A percentile compares a stretch with the other conserved stretches of the same genome.
phyloP scores from a whole-genome alignment of 1,140 invertebrate species.

The Drosophila pallidifrons region DNA sequence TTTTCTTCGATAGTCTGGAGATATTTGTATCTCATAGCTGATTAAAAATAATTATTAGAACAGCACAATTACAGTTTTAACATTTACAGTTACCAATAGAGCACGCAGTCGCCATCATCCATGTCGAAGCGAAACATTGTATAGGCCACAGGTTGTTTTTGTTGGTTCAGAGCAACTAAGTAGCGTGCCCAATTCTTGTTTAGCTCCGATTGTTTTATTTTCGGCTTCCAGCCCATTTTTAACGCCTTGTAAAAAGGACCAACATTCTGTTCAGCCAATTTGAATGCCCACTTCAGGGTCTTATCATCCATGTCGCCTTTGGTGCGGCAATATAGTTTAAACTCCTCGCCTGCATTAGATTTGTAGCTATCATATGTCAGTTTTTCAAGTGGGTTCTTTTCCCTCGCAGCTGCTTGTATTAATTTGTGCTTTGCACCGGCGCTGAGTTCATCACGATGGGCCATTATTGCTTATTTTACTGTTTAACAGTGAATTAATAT shows the following conservation, averaged over 20 bases:
- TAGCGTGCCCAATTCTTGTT: constrained; percentile 88
- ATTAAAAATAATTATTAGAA: constrained; percentile 2
- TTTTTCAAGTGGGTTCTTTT: constrained; percentile 73
- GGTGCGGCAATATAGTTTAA: constrained; percentile 67
- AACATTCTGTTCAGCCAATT: constrained; percentile 89
- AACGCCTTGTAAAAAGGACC: constrained; percentile 86
- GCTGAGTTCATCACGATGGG: constrained; percentile 61
- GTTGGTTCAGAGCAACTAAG: constrained; percentile 86
- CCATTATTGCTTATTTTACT: constrained; percentile 48
- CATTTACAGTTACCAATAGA: constrained; percentile 89
- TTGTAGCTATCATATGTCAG: constrained; percentile 53
- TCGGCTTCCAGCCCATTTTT: constrained; percentile 89
- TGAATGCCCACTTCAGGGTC: constrained; percentile 87
- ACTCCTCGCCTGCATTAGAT: constrained; percentile 56
- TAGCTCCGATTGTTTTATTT: constrained; percentile 88
- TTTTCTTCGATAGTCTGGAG: constrained; percentile 87
- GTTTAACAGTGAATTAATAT: neutral
- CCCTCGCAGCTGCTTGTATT: constrained; percentile 68
- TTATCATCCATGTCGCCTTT: constrained; percentile 81
- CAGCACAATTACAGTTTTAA: too few species aligned
- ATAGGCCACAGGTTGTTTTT: constrained; percentile 88
- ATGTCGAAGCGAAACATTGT: constrained; percentile 93
- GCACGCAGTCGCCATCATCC: constrained; percentile 90
- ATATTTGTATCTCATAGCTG: constrained; percentile 94
- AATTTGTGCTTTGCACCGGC: constrained; percentile 72